A percentile compares a stretch with the other conserved stretches of the same genome.
These are phyloP conservation scores for Epicampocera succincta DNA, from an alignment of 2,888 invertebrate species.

Conservation along the genomic window DNA sequence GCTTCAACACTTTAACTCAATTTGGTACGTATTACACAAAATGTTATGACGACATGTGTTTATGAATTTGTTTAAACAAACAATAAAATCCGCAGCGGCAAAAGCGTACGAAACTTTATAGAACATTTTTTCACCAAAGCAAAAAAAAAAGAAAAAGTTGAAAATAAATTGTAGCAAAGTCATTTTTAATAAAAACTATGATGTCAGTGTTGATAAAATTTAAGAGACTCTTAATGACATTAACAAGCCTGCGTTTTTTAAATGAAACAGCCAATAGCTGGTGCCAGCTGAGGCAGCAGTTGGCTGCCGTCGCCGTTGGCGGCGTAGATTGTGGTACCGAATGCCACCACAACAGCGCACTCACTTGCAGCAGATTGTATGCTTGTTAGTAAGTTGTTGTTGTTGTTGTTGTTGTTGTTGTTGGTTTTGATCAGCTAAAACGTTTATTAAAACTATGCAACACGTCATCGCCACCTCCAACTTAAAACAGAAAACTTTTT, in stretches of 20 bases:
- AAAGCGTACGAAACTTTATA: constrained; percentile 15
- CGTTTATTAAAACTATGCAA: constrained; percentile 53
- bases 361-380: constrained; percentile 12
- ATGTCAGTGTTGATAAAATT: constrained; percentile 65
- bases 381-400: not conserved
- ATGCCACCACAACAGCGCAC: too few relatives aligned
- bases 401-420: constrained; percentile 16
- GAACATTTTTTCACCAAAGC: constrained; percentile 23
- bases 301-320: constrained; percentile 13
- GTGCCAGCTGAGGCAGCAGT: constrained; percentile 10
- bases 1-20: constrained; percentile 12
- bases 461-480: constrained; percentile 70
- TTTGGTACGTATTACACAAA: constrained; percentile 37
- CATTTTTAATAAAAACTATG: constrained; percentile 69
- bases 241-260: constrained; percentile 72
- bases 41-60: constrained; percentile 65
- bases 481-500: constrained; percentile 22
- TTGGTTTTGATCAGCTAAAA: constrained; percentile 11
- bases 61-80: constrained; percentile 57
- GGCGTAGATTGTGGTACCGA: not conserved
- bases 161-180: constrained; percentile 65
- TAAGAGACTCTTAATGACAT: constrained; percentile 52
- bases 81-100: constrained; percentile 36
- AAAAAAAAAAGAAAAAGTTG: not conserved
- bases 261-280: constrained; percentile 31